Evolutionary conservation across 1,140 invertebrate genomes (phyloP), one percentile per base, ranked within the genome.

Genomic region (Campoletis sonorensis): DNA sequence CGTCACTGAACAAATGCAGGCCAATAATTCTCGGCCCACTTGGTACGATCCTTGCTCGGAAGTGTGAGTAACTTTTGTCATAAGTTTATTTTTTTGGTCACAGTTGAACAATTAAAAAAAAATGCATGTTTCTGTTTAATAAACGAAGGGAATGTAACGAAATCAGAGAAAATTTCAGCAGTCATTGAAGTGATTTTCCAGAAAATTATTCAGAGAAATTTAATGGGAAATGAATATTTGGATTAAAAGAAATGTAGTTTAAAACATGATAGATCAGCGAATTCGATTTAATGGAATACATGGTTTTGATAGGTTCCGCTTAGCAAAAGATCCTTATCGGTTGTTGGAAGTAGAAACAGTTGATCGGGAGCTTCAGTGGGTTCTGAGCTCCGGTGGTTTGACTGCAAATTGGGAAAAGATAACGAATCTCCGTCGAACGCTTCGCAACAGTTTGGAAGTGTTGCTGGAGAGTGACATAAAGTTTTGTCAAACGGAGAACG

Each of bases 401-500:
- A 82, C 82, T n/a, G 70, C 87, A 40, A 86, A 93, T 86, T 94
- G 94, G 93, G 92, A 93, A 1, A 89, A 91, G 49, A 93, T 94
- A 49, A 87, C 89, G 18, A 89, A 89, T 23, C 89, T 92, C 67
- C 86, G 94, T 75, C 83, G 92, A 13, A 94, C 93, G 79, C 90
- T 98, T 75, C 95, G 97, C 91, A 93, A 95, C 79, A 94, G 95
- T 40, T 95, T 97, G 68, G 93, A 95, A 86, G 95, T 94, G 79
- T 91, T 98, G 4, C 92, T 98, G 0, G 91, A 96, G 83, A 94
- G 95, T 21, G 97, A 98, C 91, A 94, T 98, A 15, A 97, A 97
- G 88, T 97, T 98, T 87, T 97, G 97, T 85, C 95, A 97, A 87
- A 93, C 95, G 49, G 96, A 98, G 88, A 98, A 98, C 89, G 94